Conservation (phyloP, 1,140 invertebrate genomes). For the Pomacea maculata region DNA sequence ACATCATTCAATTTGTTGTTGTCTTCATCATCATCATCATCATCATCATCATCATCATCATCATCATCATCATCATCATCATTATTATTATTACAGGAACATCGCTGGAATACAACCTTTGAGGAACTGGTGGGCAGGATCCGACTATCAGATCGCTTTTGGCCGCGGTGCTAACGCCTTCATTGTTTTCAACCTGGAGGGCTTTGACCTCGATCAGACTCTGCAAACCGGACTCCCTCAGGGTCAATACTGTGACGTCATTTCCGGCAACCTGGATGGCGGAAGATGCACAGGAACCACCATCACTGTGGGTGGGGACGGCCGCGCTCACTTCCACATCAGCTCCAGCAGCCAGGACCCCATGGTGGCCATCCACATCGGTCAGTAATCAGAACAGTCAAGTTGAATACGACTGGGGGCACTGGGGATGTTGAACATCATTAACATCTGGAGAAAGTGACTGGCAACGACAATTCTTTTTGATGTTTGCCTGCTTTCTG, state of each 20-base stretch:
- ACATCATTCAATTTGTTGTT: too few relatives aligned
- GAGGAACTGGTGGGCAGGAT: conserved; percentile 52
- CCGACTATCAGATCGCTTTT: conserved; percentile 55
- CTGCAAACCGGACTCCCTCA: conserved; percentile 77
- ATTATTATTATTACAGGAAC: conserved; percentile 21
- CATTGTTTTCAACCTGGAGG: conserved; percentile 53
- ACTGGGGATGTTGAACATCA: too few relatives aligned
- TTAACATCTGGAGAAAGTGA: too few relatives aligned
- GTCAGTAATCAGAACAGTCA: conserved; percentile 40
- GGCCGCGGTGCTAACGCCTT: conserved; percentile 49
- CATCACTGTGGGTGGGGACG: conserved; percentile 72
- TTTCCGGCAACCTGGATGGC: conserved; percentile 73
- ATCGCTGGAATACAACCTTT: conserved; percentile 28
- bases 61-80: too few relatives aligned
- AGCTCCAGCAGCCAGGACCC: conserved; percentile 72
- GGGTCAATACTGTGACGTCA: conserved; percentile 86
- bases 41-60: too few relatives aligned
- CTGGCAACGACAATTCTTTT: too few relatives aligned
- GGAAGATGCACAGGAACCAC: conserved; percentile 77
- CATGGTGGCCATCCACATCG: conserved; percentile 79
- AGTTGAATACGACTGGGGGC: too few relatives aligned
- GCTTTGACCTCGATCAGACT: conserved; percentile 28
- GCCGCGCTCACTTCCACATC: conserved; percentile 74
- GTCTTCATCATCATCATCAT: too few relatives aligned
- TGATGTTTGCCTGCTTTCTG: too few relatives aligned